These are phyloP conservation scores for Caenorhabditis imperialis DNA, from an alignment of 2,888 invertebrate genomes.

Conservation along the genomic window DNA sequence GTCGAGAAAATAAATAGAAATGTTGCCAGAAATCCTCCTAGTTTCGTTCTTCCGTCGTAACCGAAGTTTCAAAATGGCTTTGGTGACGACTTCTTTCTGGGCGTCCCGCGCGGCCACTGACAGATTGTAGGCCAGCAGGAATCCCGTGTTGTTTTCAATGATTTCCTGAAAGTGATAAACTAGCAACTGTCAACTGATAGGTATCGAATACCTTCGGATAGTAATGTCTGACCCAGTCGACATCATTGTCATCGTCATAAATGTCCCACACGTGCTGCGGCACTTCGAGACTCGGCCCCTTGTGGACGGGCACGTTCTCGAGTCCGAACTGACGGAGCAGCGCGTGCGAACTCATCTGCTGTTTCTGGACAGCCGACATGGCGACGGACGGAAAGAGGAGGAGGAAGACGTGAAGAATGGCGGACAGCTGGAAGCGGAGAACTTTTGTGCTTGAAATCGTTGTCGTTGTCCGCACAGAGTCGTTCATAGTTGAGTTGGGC, in stretches of 20 bases:
- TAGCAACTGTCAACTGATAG: no score
- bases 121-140: conserved; percentile 64
- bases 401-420: conserved; percentile 46
- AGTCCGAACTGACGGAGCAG: conserved; percentile 57
- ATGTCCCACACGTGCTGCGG: conserved; percentile 72
- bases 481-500: conserved; percentile 59
- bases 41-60: conserved; percentile 19
- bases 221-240: conserved; percentile 70
- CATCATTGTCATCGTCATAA: conserved; percentile 65
- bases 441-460: conserved; percentile 53
- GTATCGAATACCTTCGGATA: conserved; percentile 61
- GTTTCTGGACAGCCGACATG: conserved; percentile 21
- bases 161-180: conserved; percentile 66
- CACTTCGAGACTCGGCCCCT: conserved; percentile 53
- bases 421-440: conserved; percentile 49
- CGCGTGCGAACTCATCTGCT: conserved; percentile 4
- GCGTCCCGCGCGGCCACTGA: conserved; percentile 55
- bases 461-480: conserved; percentile 54
- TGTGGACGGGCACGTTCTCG: conserved; percentile 50
- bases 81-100: conserved; percentile 44
- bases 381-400: conserved; percentile 29
- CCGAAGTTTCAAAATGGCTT: conserved; percentile 43
- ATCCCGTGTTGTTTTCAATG: conserved; percentile 59
- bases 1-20: conserved; percentile 32
- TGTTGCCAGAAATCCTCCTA: conserved; percentile 25